phyloP scores from a whole-genome alignment of 2,113 vertebrate species.

The Empidonax traillii region DNA sequence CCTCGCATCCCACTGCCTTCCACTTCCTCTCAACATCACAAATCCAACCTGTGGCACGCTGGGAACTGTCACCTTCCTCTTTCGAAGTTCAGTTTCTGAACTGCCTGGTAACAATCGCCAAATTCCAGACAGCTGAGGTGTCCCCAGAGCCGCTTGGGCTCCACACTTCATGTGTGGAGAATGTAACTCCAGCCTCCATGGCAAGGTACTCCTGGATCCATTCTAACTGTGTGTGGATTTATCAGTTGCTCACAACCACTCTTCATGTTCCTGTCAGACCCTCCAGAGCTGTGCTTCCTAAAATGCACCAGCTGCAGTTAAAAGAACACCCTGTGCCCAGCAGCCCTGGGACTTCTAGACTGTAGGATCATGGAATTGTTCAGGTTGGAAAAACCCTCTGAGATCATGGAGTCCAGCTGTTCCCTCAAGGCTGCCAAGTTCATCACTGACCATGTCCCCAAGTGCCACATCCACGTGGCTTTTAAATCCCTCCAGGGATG shows the following conservation, averaged over 20 bases:
- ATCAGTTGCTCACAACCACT: rapidly evolving
- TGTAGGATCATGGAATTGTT: rapidly evolving
- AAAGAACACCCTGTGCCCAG: background rate
- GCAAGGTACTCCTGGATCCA: rapidly evolving
- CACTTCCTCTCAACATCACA: rapidly evolving
- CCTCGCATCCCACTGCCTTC: rapidly evolving
- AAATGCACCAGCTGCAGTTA: rapidly evolving
- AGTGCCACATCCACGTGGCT: background rate
- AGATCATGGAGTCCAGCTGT: background rate
- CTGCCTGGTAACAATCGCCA: background rate
- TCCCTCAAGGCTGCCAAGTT: background rate
- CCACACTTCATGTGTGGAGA: rapidly evolving
- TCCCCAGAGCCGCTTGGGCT: background rate
- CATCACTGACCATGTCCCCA: background rate
- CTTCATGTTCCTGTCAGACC: rapidly evolving
- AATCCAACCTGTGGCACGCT: rapidly evolving
- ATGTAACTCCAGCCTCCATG: background rate
- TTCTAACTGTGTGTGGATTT: rapidly evolving
- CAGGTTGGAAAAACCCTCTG: background rate
- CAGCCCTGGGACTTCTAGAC: background rate
- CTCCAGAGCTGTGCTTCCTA: background rate
- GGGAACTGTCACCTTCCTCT: background rate
- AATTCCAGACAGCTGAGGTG: background rate
- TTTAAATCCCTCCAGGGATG: background rate
- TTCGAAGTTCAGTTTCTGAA: background rate